Conservation (phyloP, 2,888 invertebrate species). For the Parnassius glacialis region DNA sequence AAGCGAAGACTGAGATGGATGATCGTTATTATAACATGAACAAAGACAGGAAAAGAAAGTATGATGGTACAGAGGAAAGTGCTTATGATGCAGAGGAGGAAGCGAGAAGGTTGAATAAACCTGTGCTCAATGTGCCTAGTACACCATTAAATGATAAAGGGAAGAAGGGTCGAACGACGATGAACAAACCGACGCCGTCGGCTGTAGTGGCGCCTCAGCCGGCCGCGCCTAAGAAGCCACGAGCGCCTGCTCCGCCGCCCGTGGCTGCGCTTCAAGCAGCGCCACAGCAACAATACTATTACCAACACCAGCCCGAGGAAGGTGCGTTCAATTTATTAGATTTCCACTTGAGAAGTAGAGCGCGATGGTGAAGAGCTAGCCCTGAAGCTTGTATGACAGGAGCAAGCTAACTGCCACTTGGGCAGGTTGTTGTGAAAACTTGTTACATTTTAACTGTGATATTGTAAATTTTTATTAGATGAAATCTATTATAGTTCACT, state of each 20-base stretch:
- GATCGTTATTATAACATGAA: conserved; percentile 87
- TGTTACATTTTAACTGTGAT: conserved; percentile 81
- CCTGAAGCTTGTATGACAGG: conserved; percentile 82
- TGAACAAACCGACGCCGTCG: conserved; percentile 59
- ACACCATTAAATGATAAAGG: conserved; percentile 72
- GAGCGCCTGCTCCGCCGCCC: conserved; percentile 69
- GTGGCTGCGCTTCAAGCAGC: conserved; percentile 67
- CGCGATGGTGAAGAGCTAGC: conserved; percentile 82
- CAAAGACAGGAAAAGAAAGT: conserved; percentile 86
- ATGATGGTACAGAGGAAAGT: conserved; percentile 84
- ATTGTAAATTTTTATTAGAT: conserved; percentile 77
- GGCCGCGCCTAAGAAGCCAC: conserved; percentile 74
- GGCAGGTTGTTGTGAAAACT: conserved; percentile 74
- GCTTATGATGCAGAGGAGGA: conserved; percentile 81
- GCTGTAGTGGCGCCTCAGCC: conserved; percentile 72
- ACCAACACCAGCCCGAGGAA: conserved; percentile 81
- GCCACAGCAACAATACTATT: conserved; percentile 79
- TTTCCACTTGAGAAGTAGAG: conserved; percentile 80
- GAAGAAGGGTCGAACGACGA: conserved; percentile 63
- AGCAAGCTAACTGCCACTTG: conserved; percentile 75
- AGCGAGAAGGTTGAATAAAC: conserved; percentile 72
- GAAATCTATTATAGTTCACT: conserved; percentile 73
- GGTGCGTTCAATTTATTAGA: conserved; percentile 82
- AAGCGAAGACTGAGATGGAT: conserved; percentile 79
- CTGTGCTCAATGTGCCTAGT: conserved; percentile 76